Evolutionary conservation across 2,113 vertebrate genomes (phyloP), one percentile per base, ranked within the genome.

Genomic region (Saguinus imperator): DNA sequence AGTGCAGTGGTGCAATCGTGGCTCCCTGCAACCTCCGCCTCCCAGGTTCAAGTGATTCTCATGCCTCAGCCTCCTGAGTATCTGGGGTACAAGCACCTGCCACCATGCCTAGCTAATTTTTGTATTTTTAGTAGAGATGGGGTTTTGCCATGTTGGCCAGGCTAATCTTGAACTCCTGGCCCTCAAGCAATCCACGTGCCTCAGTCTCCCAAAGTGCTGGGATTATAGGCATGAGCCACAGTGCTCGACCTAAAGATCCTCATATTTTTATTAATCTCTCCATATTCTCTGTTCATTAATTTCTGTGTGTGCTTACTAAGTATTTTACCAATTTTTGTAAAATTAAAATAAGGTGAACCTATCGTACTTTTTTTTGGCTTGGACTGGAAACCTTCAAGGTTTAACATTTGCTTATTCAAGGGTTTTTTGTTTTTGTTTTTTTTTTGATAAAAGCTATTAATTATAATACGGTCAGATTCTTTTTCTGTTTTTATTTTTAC

Each of bases 181-280:
- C 27, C 27, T 64, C 61, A 32, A 32, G 61, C 2, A 0, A 32
- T 64, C 61, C 12, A 64, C 5, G 12, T 1, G 61, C 27, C 27
- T 64, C 13, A 13, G 27, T 27, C 5, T 64, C 61, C 61, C 61
- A 64, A 29, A 64, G 61, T 32, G 61, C 27, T 64, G 61, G 27
- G 27, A 32, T 64, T 64, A 64, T 13, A 64, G 61, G 61, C 1
- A 2, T 32, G 61, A 32, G 61, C 27, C 12, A 64, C 27, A 13
- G 29, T 12, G 29, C 27, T 13, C 2, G 27, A 11, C 27, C 27
- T 64, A 64, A 64, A 32, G 27, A 32, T 43, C 3, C 20, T 89
- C 10, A 20, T 84, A 81, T 96, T 48, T 85, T 96, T 94, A 81
- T 95, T 81, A 85, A 58, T 75, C 45, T 84, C 48, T 64, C 5